Conservation (phyloP, 2,113 vertebrate genomes). For the Microcebus ravelobensis region DNA sequence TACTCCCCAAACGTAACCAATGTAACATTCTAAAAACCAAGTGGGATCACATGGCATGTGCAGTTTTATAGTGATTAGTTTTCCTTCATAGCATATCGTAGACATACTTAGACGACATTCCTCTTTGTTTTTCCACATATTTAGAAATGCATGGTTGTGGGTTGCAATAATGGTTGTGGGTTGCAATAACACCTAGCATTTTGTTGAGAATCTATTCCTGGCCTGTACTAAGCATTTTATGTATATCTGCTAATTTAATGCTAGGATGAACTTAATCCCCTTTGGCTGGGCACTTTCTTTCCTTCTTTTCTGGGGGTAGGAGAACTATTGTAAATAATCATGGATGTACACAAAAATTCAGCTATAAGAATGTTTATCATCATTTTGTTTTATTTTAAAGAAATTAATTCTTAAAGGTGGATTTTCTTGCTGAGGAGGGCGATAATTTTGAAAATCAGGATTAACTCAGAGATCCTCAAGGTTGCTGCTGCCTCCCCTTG, state of each 20-base stretch:
- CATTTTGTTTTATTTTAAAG: background rate
- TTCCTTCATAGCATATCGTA: background rate
- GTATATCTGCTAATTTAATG: background rate
- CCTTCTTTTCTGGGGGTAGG: background rate
- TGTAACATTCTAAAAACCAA: background rate
- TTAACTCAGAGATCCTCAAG: background rate
- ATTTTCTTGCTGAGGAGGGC: background rate
- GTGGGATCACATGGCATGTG: background rate
- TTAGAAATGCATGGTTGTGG: background rate
- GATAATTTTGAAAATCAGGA: background rate
- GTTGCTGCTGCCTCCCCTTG: background rate
- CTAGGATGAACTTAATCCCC: background rate
- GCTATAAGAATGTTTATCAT: background rate
- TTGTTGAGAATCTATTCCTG: background rate
- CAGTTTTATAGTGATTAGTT: background rate
- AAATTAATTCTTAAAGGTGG: background rate
- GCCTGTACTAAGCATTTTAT: background rate
- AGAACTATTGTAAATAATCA: background rate
- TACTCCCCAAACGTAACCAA: background rate
- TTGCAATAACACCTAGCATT: background rate
- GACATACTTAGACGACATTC: background rate
- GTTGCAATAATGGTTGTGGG: background rate
- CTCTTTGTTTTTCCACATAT: background rate
- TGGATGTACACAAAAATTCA: background rate
- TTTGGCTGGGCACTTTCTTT: background rate